Evolutionary conservation across 2,113 vertebrate species (phyloP).

Genomic region (Solea solea): DNA sequence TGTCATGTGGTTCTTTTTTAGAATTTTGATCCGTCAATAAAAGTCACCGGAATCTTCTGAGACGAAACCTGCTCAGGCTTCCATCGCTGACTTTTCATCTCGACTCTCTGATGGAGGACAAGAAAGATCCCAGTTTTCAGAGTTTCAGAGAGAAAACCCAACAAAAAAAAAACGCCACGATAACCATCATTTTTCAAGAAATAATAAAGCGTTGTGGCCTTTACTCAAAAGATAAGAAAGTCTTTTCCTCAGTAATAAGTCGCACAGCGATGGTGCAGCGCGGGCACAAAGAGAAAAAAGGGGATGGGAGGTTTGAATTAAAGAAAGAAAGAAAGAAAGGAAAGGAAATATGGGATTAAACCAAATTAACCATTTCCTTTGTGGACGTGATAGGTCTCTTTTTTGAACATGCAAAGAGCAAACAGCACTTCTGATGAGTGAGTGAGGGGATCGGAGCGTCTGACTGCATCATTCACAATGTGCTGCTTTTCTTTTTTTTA

Average conservation of each 20-base stretch:
- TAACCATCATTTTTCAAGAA: constrained; percentile 60
- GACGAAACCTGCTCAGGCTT: too few species aligned
- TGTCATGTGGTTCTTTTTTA: too few species aligned
- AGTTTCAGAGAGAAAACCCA: constrained; percentile 45
- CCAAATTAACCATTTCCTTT: constrained; percentile 36
- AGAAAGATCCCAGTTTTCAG: constrained; percentile 39
- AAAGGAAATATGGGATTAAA: constrained; percentile 27
- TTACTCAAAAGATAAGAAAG: constrained; percentile 56
- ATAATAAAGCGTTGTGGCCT: constrained; percentile 35
- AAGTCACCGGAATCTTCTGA: too few species aligned
- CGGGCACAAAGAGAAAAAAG: constrained; percentile 4
- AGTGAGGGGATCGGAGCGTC: constrained; percentile 29
- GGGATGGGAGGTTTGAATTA: not conserved
- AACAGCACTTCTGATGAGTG: constrained; percentile 52
- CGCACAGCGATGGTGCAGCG: constrained; percentile 22
- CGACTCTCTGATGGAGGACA: too few species aligned
- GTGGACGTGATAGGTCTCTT: constrained; percentile 11
- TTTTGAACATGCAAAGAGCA: constrained; percentile 36
- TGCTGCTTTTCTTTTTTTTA: too few species aligned
- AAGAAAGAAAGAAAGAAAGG: constrained; percentile 16
- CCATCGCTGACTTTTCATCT: too few species aligned
- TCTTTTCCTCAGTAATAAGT: constrained; percentile 40
- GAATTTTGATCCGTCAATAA: too few species aligned
- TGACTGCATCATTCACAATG: constrained; percentile 28
- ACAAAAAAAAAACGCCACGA: constrained; percentile 35